Percentiles rank a stretch among this genome's conserved stretches.
These are phyloP conservation scores for Leptopilina drosophilae DNA, from an alignment of 2,888 invertebrate species.

Conservation along the genomic window DNA sequence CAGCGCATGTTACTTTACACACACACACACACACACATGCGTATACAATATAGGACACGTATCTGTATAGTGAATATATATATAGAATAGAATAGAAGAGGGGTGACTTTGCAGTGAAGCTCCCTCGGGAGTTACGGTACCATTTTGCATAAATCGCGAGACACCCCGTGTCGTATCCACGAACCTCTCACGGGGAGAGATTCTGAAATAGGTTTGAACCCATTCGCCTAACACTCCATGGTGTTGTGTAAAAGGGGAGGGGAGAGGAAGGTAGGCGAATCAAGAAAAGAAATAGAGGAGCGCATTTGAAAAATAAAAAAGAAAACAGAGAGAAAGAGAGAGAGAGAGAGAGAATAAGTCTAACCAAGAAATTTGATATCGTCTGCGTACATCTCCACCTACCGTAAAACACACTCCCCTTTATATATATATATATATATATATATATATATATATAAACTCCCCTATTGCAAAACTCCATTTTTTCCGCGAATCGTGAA, in stretches of 20 bases:
- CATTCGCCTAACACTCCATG: slow-evolving; percentile 53
- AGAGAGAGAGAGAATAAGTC: slow-evolving; percentile 42
- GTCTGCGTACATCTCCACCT: slow-evolving; percentile 46
- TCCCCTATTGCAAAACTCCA: slow-evolving; percentile 53
- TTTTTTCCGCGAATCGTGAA: slow-evolving; percentile 43
- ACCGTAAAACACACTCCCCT: too few species aligned
- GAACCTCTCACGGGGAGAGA: slow-evolving; percentile 69
- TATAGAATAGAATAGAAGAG: slow-evolving; percentile 56
- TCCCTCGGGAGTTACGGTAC: slow-evolving; percentile 73
- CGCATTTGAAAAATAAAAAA: too few species aligned
- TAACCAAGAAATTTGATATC: slow-evolving; percentile 62
- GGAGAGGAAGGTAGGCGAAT: too few species aligned
- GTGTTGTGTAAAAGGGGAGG: slow-evolving; percentile 5
- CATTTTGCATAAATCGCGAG: slow-evolving; percentile 77
- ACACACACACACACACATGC: slow-evolving; percentile 70
- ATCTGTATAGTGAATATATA: too few species aligned
- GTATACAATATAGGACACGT: slow-evolving; percentile 49
- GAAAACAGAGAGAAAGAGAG: slow-evolving; percentile 25
- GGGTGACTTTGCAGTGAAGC: slow-evolving; percentile 65
- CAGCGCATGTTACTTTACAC: slow-evolving; percentile 35
- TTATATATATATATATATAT: too few species aligned
- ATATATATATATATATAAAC: neutral
- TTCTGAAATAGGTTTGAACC: slow-evolving; percentile 70
- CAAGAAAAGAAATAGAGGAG: too few species aligned
- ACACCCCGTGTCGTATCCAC: slow-evolving; percentile 68